Evolutionary conservation across 2,797 vertebrate genomes (phyloP), one percentile per base, ranked within the genome.

Genomic region (Loris lydekkerianus): DNA sequence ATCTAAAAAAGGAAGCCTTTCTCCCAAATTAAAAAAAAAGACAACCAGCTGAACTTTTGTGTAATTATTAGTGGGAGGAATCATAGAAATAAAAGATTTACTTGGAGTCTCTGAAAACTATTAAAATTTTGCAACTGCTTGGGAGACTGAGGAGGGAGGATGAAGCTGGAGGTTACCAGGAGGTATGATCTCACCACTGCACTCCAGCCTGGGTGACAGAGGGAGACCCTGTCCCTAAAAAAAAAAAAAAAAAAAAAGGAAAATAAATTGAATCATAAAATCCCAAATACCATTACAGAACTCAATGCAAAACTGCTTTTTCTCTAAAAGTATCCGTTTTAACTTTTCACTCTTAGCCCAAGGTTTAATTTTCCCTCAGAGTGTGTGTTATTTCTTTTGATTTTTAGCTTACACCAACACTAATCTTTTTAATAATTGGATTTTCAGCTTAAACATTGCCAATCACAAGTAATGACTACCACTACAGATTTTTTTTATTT

Each of bases 41-140:
- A 93, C 61, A 34, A 77, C 25, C 46, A 69, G 37, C 37, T 94
- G 56, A 56, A 69, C 46, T 92, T 40, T 87, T n/a, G 61, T 14
- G 60, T 81, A 60, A 63, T 89, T 80, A 72, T 93, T 91, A 70
- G 25, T 43, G 20, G 23, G 34, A 97, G 23, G 58, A 53, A 7
- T 11, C 34, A 77, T 89, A 85, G 43, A 96, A 86, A 87, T 58
- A 40, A 63, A 91, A 13, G 29, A 23, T 17, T 63, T 70, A 25
- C 46, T 88, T 76, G 76, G 69, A 73, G 77, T 91, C 60, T 91
- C 84, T 96, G 67, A 95, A 94, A 70, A n/a, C 11, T 40, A 17
- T 81, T 91, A 94, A 77, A 37, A 94, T 37, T 81, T 60, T 67
- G 65, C 17, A 67, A 31, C 65, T 67, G n/a, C 65, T 67, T 15